phyloP scores from a whole-genome alignment of 2,797 vertebrate species.

The Chiloscyllium punctatum region DNA sequence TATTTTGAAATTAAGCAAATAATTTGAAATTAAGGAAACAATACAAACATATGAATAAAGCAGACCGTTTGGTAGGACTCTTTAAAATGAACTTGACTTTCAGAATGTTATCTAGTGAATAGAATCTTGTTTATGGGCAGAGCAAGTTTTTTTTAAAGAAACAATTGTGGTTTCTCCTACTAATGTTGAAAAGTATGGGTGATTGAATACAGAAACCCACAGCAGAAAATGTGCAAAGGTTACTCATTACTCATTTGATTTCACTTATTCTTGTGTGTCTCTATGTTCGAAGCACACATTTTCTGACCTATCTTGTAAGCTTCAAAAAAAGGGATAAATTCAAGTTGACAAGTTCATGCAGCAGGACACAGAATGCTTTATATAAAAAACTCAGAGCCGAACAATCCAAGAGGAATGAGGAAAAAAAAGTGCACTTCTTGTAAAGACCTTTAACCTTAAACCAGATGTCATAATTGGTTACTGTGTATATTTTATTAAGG shows the following conservation, averaged over 20 bases:
- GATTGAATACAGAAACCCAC: background rate
- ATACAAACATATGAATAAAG: slow-evolving; percentile 13
- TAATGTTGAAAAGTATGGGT: background rate
- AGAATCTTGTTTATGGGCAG: background rate
- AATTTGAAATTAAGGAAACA: background rate
- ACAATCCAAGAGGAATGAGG: background rate
- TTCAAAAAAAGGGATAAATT: background rate
- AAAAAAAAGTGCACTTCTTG: background rate
- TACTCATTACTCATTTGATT: background rate
- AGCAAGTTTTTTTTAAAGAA: background rate
- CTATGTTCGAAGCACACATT: background rate
- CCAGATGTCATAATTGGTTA: slow-evolving; percentile 25
- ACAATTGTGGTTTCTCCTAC: background rate
- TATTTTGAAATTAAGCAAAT: background rate
- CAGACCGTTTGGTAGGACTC: background rate
- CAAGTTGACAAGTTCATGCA: background rate
- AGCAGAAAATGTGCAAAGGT: background rate
- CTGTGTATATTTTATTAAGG: background rate
- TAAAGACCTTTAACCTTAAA: slow-evolving; percentile 20
- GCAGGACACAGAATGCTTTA: background rate
- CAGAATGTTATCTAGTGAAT: background rate
- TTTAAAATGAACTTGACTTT: slow-evolving; percentile 1
- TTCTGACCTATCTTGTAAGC: background rate
- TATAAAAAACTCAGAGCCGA: background rate
- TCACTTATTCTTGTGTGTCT: background rate